Evolutionary conservation across 2,797 vertebrate species (phyloP).

Genomic region (Heliangelus exortis): DNA sequence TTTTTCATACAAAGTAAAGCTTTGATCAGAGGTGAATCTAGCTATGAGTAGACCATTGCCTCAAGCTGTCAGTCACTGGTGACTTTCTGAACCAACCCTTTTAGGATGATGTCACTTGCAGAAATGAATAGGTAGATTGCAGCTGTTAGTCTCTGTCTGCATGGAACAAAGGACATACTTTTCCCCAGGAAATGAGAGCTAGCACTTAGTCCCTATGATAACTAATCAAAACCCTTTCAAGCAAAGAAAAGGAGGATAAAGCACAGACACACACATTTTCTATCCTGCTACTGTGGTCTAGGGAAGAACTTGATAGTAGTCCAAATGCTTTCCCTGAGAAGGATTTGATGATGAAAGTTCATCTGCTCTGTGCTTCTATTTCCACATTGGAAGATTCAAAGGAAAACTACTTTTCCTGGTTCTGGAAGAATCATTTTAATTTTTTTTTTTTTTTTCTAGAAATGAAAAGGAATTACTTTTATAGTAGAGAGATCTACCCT

Average conservation of each 20-base stretch:
- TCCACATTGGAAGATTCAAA: neutral
- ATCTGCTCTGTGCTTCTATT: neutral
- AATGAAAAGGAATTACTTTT: neutral
- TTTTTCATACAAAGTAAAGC: neutral
- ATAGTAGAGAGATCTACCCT: neutral
- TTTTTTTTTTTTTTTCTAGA: neutral
- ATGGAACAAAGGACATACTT: neutral
- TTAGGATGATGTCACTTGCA: conserved; percentile 16
- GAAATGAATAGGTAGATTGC: conserved; percentile 20
- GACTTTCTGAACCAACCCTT: neutral
- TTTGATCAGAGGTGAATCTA: neutral
- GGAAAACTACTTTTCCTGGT: neutral
- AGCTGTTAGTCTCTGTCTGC: neutral
- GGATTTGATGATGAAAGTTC: neutral
- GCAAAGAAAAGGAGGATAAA: conserved; percentile 29
- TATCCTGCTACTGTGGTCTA: conserved; percentile 8
- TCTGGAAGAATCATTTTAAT: neutral
- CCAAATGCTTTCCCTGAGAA: conserved; percentile 1
- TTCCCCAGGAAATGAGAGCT: conserved; percentile 27
- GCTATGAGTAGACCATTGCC: neutral
- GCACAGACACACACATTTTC: neutral
- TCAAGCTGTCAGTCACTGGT: neutral
- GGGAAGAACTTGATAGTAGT: neutral
- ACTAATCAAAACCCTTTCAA: conserved; percentile 47
- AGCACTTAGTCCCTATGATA: conserved; percentile 6